Percentiles rank a stretch among this genome's conserved stretches.
Conservation (phyloP, 2,797 vertebrate genomes). For the Lithobates sylvaticus region DNA sequence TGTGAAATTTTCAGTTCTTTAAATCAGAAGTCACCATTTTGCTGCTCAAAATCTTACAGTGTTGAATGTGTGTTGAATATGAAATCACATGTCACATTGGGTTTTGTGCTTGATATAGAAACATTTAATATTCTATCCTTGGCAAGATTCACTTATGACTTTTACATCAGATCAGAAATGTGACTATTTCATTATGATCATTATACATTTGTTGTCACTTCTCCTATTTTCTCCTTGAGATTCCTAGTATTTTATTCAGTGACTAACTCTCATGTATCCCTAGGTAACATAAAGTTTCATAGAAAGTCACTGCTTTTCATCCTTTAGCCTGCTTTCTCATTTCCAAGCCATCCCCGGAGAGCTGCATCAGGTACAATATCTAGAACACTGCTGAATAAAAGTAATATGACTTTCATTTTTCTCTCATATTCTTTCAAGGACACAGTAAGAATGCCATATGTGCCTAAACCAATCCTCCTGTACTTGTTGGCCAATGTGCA, state of each 20-base stretch:
- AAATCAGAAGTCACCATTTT: not conserved
- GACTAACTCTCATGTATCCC: slow-evolving; percentile 55
- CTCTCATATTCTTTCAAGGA: slow-evolving; percentile 47
- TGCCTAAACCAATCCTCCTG: not conserved
- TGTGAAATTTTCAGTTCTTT: not conserved
- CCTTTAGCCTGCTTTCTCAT: slow-evolving; percentile 56
- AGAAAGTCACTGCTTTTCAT: slow-evolving; percentile 58
- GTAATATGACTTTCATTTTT: slow-evolving; percentile 59
- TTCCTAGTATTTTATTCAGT: slow-evolving; percentile 49
- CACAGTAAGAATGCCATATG: slow-evolving; percentile 6
- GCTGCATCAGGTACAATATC: slow-evolving; percentile 55
- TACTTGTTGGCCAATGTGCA: not conserved
- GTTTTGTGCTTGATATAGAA: not conserved
- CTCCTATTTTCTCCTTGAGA: slow-evolving; percentile 44
- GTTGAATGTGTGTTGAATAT: not conserved
- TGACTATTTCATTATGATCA: slow-evolving; percentile 26
- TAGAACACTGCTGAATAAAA: slow-evolving; percentile 59
- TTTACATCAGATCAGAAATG: slow-evolving; percentile 24
- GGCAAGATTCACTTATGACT: slow-evolving; percentile 6
- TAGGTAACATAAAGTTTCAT: slow-evolving; percentile 58
- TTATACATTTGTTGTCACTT: slow-evolving; percentile 36
- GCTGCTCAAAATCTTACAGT: not conserved
- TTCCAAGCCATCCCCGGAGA: slow-evolving; percentile 56
- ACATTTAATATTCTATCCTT: not conserved
- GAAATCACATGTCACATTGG: not conserved